Percentiles rank a stretch among this genome's conserved stretches.
Conservation (phyloP, 2,888 invertebrate genomes). For the Cheilosia vernalis region DNA sequence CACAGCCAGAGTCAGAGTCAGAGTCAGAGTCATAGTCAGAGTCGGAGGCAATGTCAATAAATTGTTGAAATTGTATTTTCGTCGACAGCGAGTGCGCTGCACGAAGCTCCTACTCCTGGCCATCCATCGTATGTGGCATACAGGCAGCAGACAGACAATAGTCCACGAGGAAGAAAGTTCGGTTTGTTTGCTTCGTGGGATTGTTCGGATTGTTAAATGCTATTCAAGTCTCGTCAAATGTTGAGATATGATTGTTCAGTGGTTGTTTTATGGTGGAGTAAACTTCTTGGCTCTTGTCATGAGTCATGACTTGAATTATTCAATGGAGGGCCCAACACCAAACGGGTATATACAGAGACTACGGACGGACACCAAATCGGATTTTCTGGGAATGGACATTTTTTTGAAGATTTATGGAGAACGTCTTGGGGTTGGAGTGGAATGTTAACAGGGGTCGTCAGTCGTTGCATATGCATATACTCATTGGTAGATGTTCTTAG, state of each 20-base stretch:
- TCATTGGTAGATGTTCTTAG: not conserved
- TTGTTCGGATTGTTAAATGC: constrained; percentile 59
- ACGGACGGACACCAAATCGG: not conserved
- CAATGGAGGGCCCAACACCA: constrained; percentile 3
- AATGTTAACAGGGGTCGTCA: not conserved
- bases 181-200: constrained; percentile 57
- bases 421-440: not conserved
- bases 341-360: not conserved
- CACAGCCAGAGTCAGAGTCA: not conserved
- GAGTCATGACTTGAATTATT: constrained; percentile 67
- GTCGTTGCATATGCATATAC: too few species aligned
- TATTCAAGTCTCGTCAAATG: constrained; percentile 68
- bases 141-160: constrained; percentile 14
- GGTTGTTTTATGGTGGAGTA: constrained; percentile 35
- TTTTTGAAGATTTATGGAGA: not conserved
- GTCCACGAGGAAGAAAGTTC: constrained; percentile 59
- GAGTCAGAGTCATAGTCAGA: constrained; percentile 1
- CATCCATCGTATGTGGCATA: not conserved
- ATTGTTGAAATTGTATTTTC: constrained; percentile 70
- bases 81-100: constrained; percentile 57
- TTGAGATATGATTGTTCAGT: constrained; percentile 63
- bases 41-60: constrained; percentile 65
- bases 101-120: constrained; percentile 34
- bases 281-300: constrained; percentile 54
- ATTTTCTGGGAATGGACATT: not conserved